These are phyloP conservation scores for Mya arenaria DNA, from an alignment of 1,140 invertebrate genomes.

Conservation along the genomic window DNA sequence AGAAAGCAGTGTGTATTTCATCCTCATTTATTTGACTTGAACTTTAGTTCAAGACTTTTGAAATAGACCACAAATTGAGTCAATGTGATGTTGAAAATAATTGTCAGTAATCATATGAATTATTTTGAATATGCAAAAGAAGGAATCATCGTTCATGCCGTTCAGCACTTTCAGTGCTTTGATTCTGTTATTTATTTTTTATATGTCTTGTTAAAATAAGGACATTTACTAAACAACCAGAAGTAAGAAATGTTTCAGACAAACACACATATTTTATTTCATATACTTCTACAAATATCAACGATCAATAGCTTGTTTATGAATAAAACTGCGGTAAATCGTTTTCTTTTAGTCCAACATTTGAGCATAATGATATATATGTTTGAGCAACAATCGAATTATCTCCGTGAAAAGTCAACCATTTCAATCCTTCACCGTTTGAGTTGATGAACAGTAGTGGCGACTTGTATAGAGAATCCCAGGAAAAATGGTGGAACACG, in stretches of 20 bases:
- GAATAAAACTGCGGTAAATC: background rate
- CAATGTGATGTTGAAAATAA: background rate
- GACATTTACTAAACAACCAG: too few relatives aligned
- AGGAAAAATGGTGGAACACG: constrained; percentile 51
- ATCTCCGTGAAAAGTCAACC: background rate
- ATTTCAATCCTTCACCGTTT: constrained; percentile 35
- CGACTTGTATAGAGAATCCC: constrained; percentile 46
- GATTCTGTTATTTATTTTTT: too few relatives aligned
- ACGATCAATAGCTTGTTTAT: background rate
- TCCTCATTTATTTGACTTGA: too few relatives aligned
- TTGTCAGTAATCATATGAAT: background rate
- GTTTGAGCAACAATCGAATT: background rate
- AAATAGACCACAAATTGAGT: background rate
- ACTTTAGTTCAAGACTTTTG: background rate
- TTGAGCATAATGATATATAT: background rate
- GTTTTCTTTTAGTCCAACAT: background rate
- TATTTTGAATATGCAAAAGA: background rate
- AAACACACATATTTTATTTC: background rate
- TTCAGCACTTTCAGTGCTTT: background rate
- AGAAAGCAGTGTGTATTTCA: background rate
- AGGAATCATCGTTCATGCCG: background rate
- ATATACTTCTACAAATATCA: background rate
- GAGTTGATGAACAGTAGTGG: constrained; percentile 54
- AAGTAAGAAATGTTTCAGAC: background rate
- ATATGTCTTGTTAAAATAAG: too few relatives aligned